Evolutionary conservation across 2,797 vertebrate genomes (phyloP).

Genomic region (Garrulus glandarius): DNA sequence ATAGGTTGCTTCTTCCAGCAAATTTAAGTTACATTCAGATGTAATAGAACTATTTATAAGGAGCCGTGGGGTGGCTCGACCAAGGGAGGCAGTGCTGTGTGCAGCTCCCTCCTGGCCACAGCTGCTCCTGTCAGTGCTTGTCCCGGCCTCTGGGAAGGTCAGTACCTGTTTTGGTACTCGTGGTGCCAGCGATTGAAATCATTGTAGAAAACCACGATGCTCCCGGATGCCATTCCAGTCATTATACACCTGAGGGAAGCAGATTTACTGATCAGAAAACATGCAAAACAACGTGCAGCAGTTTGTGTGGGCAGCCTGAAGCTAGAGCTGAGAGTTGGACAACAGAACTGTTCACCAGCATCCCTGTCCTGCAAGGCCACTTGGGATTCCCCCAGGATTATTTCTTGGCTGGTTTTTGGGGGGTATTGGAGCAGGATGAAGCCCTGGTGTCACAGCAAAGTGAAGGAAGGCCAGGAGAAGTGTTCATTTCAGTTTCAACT

Average conservation of each 20-base stretch:
- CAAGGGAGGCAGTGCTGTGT: background rate
- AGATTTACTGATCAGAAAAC: background rate
- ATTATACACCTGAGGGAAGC: slow-evolving; percentile 87
- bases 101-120: background rate
- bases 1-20: slow-evolving; percentile 86
- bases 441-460: background rate
- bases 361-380: background rate
- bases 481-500: background rate
- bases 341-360: background rate
- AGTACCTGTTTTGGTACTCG: slow-evolving; percentile 96
- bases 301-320: background rate
- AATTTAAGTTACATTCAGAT: slow-evolving; percentile 86
- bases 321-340: background rate
- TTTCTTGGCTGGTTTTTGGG: background rate
- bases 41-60: slow-evolving; percentile 70
- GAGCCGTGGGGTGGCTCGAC: slow-evolving; percentile 28
- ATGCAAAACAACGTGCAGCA: fast-evolving
- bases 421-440: fast-evolving
- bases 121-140: background rate
- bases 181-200: slow-evolving; percentile 99
- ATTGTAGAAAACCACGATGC: slow-evolving; percentile 99
- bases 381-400: background rate
- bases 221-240: slow-evolving; percentile 95
- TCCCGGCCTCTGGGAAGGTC: slow-evolving; percentile 45
- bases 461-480: background rate